Conservation (phyloP, 2,113 vertebrate species). For the Ramphastos sulfuratus region DNA sequence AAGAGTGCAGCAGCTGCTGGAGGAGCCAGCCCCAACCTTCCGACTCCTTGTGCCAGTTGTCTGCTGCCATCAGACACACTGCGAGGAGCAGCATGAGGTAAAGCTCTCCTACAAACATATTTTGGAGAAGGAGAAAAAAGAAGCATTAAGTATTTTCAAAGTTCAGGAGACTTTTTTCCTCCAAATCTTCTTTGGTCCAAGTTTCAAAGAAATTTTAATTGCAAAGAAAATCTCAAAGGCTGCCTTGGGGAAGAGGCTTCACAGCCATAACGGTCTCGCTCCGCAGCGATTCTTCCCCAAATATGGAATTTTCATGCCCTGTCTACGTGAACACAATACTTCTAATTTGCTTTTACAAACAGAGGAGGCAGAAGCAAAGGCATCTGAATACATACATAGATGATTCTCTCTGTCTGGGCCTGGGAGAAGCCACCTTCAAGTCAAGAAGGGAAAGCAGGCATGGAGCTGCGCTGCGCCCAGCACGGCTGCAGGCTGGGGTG, state of each 20-base stretch:
- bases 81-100: conserved; percentile 53
- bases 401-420: not conserved
- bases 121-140: conserved; percentile 8
- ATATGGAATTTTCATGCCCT: conserved; percentile 72
- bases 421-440: not conserved
- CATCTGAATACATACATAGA: not conserved
- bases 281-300: conserved; percentile 69
- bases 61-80: not conserved
- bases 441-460: too few species aligned
- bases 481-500: accelerated
- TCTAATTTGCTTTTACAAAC: conserved; percentile 53
- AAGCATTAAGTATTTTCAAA: conserved; percentile 50
- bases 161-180: conserved; percentile 65
- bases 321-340: conserved; percentile 60
- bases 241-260: conserved; percentile 72
- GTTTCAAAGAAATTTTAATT: conserved; percentile 85
- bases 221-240: conserved; percentile 78
- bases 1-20: not conserved
- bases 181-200: conserved; percentile 75
- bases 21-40: conserved; percentile 8
- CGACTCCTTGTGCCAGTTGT: not conserved
- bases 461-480: accelerated
- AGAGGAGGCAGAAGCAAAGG: not conserved
- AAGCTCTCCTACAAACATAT: conserved; percentile 57
- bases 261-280: conserved; percentile 68